phyloP scores from a whole-genome alignment of 2,797 vertebrate species.

The Ciconia nigra region DNA sequence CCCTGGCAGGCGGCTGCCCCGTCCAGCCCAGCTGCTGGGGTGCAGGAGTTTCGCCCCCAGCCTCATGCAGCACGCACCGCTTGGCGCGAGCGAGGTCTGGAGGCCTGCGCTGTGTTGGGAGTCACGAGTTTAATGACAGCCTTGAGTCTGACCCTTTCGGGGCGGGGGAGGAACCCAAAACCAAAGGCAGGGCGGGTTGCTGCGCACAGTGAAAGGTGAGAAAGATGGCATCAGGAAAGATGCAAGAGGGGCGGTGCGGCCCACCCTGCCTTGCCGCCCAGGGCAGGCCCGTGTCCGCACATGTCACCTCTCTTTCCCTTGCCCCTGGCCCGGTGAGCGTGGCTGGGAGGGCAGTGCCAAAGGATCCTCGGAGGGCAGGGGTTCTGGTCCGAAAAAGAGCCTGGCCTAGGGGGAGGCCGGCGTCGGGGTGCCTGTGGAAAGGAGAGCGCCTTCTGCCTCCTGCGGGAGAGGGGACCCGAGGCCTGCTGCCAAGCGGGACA shows the following conservation, averaged over 20 bases:
- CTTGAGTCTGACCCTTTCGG: neutral
- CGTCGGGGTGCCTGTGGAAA: neutral
- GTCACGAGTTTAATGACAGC: accelerated
- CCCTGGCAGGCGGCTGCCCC: neutral
- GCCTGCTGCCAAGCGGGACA: accelerated
- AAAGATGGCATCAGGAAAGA: neutral
- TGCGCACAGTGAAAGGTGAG: neutral
- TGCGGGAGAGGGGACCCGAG: accelerated
- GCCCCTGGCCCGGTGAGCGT: accelerated
- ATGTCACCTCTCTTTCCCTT: neutral
- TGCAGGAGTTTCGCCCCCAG: accelerated
- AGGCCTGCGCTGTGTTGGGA: accelerated
- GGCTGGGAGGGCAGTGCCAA: accelerated
- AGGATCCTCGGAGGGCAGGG: accelerated
- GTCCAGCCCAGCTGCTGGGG: accelerated
- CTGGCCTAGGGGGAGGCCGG: accelerated
- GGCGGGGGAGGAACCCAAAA: accelerated
- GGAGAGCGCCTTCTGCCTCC: accelerated
- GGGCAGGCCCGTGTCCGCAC: accelerated
- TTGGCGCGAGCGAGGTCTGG: accelerated
- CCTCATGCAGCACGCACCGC: accelerated
- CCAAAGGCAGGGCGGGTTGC: no score
- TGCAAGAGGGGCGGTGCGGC: accelerated
- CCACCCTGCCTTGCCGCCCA: accelerated
- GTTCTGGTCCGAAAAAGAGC: accelerated